Percentiles rank a stretch among this genome's conserved stretches.
phyloP scores from a whole-genome alignment of 2,797 vertebrate species.

The Cynodonichthys magdalenae region DNA sequence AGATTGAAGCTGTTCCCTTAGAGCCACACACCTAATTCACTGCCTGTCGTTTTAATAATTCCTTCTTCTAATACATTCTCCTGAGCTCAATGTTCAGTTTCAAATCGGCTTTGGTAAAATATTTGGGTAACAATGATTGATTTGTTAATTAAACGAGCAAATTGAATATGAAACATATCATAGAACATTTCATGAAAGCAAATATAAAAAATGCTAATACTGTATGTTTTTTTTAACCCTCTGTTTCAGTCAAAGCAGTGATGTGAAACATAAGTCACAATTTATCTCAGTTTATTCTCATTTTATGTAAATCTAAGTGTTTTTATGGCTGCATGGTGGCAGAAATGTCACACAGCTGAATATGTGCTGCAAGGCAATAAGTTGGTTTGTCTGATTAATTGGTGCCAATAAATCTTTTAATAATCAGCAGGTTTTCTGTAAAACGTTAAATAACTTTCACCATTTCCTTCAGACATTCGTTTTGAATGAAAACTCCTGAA shows the following conservation, averaged over 20 bases:
- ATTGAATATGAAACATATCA: no score
- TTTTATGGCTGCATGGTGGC: background rate
- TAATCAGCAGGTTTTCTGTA: background rate
- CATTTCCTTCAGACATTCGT: background rate
- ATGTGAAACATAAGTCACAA: background rate
- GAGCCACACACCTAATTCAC: slow-evolving; percentile 19
- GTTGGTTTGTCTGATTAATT: background rate
- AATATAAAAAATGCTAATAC: background rate
- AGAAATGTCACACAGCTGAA: background rate
- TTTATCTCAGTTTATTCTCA: background rate
- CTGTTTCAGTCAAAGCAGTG: background rate
- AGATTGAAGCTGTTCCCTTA: slow-evolving; percentile 6
- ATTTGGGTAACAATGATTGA: background rate
- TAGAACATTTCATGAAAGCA: no score
- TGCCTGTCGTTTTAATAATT: slow-evolving; percentile 4
- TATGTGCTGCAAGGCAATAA: background rate
- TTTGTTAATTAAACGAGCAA: background rate
- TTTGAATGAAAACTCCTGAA: background rate
- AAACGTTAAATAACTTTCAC: background rate
- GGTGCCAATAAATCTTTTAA: background rate
- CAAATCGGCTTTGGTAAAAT: slow-evolving; percentile 6
- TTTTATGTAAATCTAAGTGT: background rate
- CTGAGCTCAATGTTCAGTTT: slow-evolving; percentile 8
- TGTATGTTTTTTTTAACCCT: background rate
- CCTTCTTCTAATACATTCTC: slow-evolving; percentile 1